Percentiles rank a stretch among this genome's conserved stretches.
Evolutionary conservation across 2,797 vertebrate species (phyloP).

Genomic region (Eleutherodactylus coqui): DNA sequence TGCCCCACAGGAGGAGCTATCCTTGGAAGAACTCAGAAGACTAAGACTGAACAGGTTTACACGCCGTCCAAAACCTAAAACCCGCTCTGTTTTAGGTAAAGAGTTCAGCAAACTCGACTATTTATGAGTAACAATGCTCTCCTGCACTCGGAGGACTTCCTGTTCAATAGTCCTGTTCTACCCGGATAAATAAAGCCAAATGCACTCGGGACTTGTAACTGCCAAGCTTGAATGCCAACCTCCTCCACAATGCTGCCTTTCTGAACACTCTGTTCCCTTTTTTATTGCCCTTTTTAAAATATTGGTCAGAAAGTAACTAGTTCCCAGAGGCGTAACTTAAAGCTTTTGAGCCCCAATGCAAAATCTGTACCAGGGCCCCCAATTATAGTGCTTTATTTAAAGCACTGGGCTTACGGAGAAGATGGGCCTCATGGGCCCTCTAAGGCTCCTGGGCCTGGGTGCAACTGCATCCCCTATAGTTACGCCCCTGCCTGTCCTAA

Average conservation of each 20-base stretch:
- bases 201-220: not conserved
- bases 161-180: not conserved
- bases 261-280: not conserved
- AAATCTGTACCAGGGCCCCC: no score
- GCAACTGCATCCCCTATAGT: no score
- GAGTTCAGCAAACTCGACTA: not conserved
- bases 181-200: not conserved
- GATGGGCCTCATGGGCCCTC: no score
- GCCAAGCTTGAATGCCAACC: not conserved
- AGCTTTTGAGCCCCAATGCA: no score
- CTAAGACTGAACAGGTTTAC: conserved; percentile 52
- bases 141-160: not conserved
- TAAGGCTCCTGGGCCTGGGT: no score
- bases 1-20: conserved; percentile 3
- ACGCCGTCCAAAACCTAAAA: no score
- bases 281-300: not conserved
- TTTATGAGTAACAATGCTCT: not conserved
- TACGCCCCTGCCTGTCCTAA: no score
- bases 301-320: not conserved
- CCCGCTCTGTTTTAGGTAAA: no score
- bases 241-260: not conserved
- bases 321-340: no score
- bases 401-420: no score
- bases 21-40: conserved; percentile 54
- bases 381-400: no score